Evolutionary conservation across 2,113 vertebrate species (phyloP).

Genomic region (Sapayoa aenigma): DNA sequence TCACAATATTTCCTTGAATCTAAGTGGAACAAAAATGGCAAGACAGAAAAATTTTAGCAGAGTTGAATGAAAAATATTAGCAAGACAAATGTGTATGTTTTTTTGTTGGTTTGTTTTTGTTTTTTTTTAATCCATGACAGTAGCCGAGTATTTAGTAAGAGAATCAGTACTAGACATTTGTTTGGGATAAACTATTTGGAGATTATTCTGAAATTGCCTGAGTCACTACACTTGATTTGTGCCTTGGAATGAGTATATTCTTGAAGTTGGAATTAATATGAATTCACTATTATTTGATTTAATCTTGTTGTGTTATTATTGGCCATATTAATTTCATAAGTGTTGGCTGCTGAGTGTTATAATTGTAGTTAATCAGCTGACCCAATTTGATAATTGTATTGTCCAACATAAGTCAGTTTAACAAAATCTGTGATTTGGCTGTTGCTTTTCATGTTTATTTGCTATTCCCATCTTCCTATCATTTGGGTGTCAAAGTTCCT

Average conservation of each 20-base stretch:
- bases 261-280: not conserved
- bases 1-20: not conserved
- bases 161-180: not conserved
- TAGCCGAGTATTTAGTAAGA: not conserved
- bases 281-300: not conserved
- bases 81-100: not conserved
- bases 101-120: no score
- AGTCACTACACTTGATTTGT: not conserved
- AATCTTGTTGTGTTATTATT: not conserved
- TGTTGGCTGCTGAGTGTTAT: not conserved
- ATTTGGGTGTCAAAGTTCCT: not conserved
- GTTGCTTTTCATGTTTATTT: not conserved
- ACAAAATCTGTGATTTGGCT: not conserved
- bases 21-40: not conserved
- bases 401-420: not conserved
- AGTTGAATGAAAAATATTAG: not conserved
- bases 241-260: not conserved
- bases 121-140: fast-evolving
- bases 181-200: not conserved
- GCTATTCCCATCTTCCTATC: not conserved
- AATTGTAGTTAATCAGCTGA: not conserved
- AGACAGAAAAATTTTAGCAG: not conserved
- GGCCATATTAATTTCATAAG: not conserved
- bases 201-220: not conserved
- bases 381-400: not conserved